Percentiles rank a stretch among this genome's conserved stretches.
These are phyloP conservation scores for Colletes collaris DNA, from an alignment of 2,888 invertebrate species.

Conservation along the genomic window DNA sequence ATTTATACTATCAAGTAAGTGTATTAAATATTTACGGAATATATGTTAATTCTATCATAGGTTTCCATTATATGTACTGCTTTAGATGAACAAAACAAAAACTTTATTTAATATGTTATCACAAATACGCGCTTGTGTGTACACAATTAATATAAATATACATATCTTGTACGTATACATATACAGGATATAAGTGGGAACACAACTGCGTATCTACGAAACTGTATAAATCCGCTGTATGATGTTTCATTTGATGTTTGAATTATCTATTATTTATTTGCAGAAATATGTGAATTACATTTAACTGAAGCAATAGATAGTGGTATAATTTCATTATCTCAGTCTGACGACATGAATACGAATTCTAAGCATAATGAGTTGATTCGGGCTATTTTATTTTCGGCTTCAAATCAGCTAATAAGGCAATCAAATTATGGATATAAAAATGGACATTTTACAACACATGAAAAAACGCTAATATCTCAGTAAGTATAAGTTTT, in stretches of 20 bases:
- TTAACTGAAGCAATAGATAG: conserved; percentile 84
- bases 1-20: neutral
- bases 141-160: too few species aligned
- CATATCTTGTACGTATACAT: too few species aligned
- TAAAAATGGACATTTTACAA: conserved; percentile 84
- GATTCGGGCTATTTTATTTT: conserved; percentile 85
- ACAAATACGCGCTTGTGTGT: too few species aligned
- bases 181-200: too few species aligned
- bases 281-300: conserved; percentile 85
- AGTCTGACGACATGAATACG: neutral
- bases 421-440: conserved; percentile 83
- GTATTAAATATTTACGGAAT: neutral
- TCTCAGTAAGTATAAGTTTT: conserved; percentile 84
- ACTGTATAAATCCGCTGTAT: neutral
- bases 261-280: conserved; percentile 60
- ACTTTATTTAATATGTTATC: too few species aligned
- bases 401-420: conserved; percentile 86
- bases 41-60: too few species aligned
- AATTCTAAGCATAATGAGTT: conserved; percentile 83
- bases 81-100: too few species aligned
- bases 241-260: neutral
- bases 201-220: too few species aligned
- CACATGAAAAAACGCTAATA: conserved; percentile 81
- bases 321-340: conserved; percentile 77
- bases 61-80: too few species aligned